Conservation (phyloP, 2,113 vertebrate species). For the Cercopithecus mona region DNA sequence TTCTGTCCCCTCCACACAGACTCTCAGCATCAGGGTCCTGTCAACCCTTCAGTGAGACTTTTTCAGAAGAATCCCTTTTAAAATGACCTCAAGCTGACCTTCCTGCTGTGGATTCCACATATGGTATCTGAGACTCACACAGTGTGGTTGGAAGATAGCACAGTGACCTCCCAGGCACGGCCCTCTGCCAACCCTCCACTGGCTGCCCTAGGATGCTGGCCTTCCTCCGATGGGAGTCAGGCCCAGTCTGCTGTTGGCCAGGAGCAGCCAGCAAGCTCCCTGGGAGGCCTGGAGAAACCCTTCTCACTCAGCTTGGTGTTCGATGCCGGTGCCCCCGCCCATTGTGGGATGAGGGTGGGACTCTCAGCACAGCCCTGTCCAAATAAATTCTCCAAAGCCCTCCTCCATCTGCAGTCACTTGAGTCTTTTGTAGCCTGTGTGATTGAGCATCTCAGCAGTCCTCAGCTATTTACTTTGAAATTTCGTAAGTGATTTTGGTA, state of each 20-base stretch:
- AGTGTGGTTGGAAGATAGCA: background rate
- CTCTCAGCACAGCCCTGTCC: background rate
- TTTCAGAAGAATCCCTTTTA: background rate
- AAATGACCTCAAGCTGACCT: background rate
- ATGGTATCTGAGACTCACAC: background rate
- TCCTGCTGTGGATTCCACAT: background rate
- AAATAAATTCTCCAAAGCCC: background rate
- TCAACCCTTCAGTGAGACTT: background rate
- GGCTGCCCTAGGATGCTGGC: too few relatives aligned
- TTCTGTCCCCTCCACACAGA: background rate
- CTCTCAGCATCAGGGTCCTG: background rate
- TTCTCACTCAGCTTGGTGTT: background rate
- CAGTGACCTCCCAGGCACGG: background rate
- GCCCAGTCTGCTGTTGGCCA: background rate
- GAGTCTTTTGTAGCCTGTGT: background rate
- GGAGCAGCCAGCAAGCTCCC: background rate
- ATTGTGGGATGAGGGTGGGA: background rate
- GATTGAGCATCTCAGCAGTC: background rate
- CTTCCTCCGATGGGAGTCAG: background rate
- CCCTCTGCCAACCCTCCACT: background rate
- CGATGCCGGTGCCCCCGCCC: background rate
- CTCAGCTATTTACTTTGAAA: background rate
- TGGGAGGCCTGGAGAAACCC: background rate
- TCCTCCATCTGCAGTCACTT: background rate
- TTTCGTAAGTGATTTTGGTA: background rate